Base-by-base conservation (phyloP, 2,888 invertebrate species). In the Phytoseiulus persimilis region DNA sequence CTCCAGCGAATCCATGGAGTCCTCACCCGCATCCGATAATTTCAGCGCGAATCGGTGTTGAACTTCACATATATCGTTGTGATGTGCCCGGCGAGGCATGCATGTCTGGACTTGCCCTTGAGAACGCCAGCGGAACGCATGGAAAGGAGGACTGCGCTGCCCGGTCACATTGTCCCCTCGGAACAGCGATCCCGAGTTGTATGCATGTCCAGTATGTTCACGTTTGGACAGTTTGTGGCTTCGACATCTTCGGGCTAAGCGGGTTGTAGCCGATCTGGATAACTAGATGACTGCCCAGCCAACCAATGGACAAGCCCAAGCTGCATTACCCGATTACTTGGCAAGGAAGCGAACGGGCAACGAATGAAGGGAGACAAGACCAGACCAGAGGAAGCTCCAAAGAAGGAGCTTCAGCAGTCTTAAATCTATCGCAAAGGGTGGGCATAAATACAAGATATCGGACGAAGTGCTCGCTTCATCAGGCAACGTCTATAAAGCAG, bases 281-380 rank as follows among this genome's bases (percentile, higher is more conserved):
- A 65, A 65, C 65, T 65, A 65, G 65, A 65, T 18, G 65, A 65
- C 65, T 65, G 65, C 1, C 65, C 65, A 23, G 65, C 65, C 65
- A 1, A 23, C 14, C 65, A 14, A 23, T 65, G 65, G 65, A 65
- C 65, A 65, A 23, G 23, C 5, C 28, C 31, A 33, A 87, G 87
- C 45, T 87, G 87, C 87, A 87, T 87, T 87, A 87, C 32, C 87
- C 31, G 87, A 87, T 87, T 87, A 87, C 39, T 39, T 87, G 45
- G 87, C 32, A n/a, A 87, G 32, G 32, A 31, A 31, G 84, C 84
- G 84, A 32, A 84, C 46, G 46, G 14, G 46, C 46, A 46, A 14
- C 65, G 65, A 65, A 65, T 65, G 65, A 18, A 65, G 65, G 65
- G 65, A 65, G 65, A 28, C 65, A 65, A 65, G 65, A 65, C 65